Percentiles rank a stretch among this genome's conserved stretches.
phyloP scores from a whole-genome alignment of 2,113 vertebrate genomes.

The Nothobranchius kuhntae region DNA sequence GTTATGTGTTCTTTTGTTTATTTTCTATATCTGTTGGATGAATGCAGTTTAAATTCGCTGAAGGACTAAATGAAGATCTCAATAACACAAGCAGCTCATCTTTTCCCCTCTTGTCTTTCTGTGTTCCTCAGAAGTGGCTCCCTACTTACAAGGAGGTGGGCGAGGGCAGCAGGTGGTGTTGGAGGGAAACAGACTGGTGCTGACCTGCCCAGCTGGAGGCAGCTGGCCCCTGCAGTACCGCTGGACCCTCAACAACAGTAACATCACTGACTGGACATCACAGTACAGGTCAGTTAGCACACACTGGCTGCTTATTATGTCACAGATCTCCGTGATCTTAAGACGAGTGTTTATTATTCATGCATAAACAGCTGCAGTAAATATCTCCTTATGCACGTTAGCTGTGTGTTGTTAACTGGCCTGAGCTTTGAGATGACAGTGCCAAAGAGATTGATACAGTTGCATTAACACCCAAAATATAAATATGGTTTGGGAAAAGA shows the following conservation, averaged over 20 bases:
- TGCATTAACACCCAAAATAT: conserved; percentile 63
- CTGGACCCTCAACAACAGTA: conserved; percentile 85
- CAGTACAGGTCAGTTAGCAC: conserved; percentile 86
- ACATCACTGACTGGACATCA: conserved; percentile 86
- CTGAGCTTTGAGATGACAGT: conserved; percentile 45
- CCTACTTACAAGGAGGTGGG: conserved; percentile 62
- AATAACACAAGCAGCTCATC: conserved; percentile 1
- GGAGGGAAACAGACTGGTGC: conserved; percentile 92
- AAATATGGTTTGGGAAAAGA: conserved; percentile 44
- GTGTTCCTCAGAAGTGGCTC: conserved; percentile 77
- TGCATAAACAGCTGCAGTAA: conserved; percentile 11
- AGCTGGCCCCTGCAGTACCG: conserved; percentile 97
- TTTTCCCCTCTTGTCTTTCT: conserved; percentile 18
- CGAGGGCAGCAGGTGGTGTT: conserved; percentile 70
- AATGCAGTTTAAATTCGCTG: background rate
- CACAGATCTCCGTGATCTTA: conserved; percentile 1
- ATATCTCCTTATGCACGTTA: conserved; percentile 16
- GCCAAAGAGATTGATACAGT: conserved; percentile 63
- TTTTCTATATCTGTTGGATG: background rate
- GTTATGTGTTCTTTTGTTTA: background rate
- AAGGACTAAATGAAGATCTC: background rate
- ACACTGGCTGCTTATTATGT: background rate
- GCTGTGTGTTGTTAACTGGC: conserved; percentile 42
- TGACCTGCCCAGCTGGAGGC: conserved; percentile 93
- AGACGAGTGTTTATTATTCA: background rate